Conservation (phyloP, 1,140 invertebrate genomes). For the Planococcus citri region DNA sequence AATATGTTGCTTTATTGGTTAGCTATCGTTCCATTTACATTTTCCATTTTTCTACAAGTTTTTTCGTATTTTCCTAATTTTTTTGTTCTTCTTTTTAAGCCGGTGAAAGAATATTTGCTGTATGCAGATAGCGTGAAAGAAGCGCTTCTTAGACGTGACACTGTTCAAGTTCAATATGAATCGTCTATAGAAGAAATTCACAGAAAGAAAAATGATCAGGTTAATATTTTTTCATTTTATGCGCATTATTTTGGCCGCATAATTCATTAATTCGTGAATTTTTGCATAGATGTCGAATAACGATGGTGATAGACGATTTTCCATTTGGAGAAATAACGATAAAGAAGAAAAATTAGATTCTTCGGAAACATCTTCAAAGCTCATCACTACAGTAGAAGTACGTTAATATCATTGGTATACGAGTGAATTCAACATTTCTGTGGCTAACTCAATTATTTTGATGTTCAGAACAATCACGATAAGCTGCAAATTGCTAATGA, state of each 20-base stretch:
- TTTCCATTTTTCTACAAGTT: too few relatives aligned
- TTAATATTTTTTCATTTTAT: constrained; percentile 30
- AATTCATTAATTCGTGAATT: not conserved
- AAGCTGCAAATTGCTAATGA: constrained; percentile 57
- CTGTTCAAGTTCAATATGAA: constrained; percentile 56
- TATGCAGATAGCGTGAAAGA: constrained; percentile 57
- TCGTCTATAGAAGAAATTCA: constrained; percentile 49
- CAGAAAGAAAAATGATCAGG: constrained; percentile 48
- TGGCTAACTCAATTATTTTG: too few relatives aligned
- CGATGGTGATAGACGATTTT: constrained; percentile 17
- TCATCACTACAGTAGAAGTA: constrained; percentile 41
- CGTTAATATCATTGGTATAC: not conserved
- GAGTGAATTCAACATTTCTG: too few relatives aligned
- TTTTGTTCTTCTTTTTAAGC: constrained; percentile 34
- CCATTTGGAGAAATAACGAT: not conserved
- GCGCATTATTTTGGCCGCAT: not conserved
- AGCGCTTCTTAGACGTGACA: constrained; percentile 49
- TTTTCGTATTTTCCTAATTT: too few relatives aligned
- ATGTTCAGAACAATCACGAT: constrained; percentile 39
- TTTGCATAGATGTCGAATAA: constrained; percentile 16
- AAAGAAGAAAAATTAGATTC: constrained; percentile 43
- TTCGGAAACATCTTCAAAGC: constrained; percentile 39
- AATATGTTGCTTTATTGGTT: not conserved
- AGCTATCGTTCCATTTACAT: not conserved
- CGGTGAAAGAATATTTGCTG: constrained; percentile 53